phyloP scores from a whole-genome alignment of 35 echinoderm and acorn worm species.

The Ptychodera flava region DNA sequence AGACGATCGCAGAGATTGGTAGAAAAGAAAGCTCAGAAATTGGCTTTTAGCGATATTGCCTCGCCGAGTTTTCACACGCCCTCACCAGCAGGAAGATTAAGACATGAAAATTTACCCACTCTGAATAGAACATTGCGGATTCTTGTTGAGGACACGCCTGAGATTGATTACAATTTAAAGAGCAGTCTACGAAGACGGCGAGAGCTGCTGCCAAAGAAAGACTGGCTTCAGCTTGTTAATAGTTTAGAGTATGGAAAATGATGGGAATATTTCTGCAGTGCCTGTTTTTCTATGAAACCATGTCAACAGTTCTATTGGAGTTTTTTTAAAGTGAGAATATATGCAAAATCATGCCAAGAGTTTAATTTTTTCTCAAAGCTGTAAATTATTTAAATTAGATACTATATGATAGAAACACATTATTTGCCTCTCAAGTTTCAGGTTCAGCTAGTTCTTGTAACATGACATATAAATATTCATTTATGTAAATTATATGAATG shows the following conservation, averaged over 20 bases:
- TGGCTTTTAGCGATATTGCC: neutral
- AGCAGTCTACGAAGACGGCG: neutral
- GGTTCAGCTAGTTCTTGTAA: too few relatives aligned
- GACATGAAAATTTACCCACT: neutral
- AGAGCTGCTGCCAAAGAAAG: neutral
- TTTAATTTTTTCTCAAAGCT: too few relatives aligned
- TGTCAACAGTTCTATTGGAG: too few relatives aligned
- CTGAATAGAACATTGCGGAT: neutral
- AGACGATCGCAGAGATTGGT: neutral
- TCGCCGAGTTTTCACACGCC: neutral
- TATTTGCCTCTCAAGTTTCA: too few relatives aligned
- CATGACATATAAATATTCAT: too few relatives aligned
- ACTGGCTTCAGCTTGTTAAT: neutral
- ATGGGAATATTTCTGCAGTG: too few relatives aligned
- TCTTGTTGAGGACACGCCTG: neutral
- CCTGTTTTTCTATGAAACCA: too few relatives aligned
- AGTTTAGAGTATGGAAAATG: neutral
- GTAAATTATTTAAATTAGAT: too few relatives aligned
- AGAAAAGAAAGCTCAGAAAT: neutral
- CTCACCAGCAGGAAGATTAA: neutral
- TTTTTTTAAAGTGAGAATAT: too few relatives aligned
- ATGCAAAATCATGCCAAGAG: too few relatives aligned
- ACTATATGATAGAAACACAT: too few relatives aligned
- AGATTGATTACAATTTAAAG: neutral
- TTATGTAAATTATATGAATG: too few relatives aligned